Evolutionary conservation across 1,140 invertebrate genomes (phyloP).

Genomic region (Kradibia gibbosae): DNA sequence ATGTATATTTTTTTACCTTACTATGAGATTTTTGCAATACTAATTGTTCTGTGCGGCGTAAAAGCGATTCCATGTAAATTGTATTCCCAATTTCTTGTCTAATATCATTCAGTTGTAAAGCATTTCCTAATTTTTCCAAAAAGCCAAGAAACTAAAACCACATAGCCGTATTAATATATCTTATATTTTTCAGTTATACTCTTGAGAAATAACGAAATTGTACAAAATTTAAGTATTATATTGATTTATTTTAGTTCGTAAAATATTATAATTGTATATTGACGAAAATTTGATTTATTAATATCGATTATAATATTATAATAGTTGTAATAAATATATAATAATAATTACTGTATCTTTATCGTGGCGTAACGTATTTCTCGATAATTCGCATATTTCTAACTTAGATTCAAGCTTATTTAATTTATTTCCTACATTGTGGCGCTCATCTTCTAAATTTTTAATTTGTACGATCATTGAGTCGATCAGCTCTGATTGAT

Average conservation of each 20-base stretch:
- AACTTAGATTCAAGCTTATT: background rate
- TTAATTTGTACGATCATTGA: conserved; percentile 3
- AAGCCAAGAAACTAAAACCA: background rate
- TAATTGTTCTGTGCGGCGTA: background rate
- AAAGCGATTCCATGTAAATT: background rate
- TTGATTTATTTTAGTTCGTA: no score
- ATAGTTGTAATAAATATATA: background rate
- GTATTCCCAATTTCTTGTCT: background rate
- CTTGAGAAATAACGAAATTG: no score
- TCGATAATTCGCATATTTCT: conserved; percentile 74
- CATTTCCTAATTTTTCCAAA: background rate
- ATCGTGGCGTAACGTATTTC: conserved; percentile 79
- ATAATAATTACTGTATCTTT: conserved; percentile 66
- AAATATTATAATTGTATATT: no score
- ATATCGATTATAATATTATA: no score
- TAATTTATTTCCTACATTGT: conserved; percentile 3
- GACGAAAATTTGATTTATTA: no score
- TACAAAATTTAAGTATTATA: no score
- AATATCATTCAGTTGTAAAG: conserved; percentile 7
- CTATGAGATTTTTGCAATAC: background rate
- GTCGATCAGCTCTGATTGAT: background rate
- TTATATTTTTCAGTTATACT: no score
- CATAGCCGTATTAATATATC: background rate
- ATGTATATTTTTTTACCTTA: background rate
- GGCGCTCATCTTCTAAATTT: background rate